phyloP scores from a whole-genome alignment of 2,113 vertebrate species.

The Cephalopterus ornatus region DNA sequence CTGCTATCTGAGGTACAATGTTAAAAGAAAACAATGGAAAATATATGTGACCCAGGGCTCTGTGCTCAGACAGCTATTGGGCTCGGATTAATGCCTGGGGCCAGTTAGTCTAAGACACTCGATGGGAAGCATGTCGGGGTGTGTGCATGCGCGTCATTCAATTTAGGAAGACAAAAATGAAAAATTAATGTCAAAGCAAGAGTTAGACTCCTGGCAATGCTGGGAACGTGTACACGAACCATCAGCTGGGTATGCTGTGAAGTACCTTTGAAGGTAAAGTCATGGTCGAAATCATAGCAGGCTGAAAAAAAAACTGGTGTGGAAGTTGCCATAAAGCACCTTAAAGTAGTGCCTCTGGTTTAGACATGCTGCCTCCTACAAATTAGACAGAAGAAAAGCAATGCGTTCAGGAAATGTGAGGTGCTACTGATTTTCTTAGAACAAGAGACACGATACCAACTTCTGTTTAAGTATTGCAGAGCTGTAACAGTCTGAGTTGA shows the following conservation, averaged over 20 bases:
- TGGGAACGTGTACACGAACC: neutral
- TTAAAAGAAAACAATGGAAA: neutral
- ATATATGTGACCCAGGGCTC: accelerated
- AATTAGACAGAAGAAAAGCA: neutral
- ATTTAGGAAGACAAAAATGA: neutral
- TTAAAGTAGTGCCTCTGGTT: neutral
- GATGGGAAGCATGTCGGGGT: accelerated
- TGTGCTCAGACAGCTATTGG: neutral
- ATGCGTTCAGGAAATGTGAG: neutral
- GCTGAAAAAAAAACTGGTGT: neutral
- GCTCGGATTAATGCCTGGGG: neutral
- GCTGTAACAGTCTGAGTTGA: neutral
- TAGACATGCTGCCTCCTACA: neutral
- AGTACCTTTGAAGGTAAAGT: slow-evolving; percentile 23
- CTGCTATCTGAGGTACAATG: neutral
- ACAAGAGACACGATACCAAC: neutral
- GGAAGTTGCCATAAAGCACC: neutral
- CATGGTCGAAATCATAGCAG: slow-evolving; percentile 32
- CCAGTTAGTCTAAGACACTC: neutral
- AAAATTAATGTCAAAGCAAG: neutral
- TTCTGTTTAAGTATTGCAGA: neutral
- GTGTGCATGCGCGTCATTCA: neutral
- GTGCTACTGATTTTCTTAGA: neutral
- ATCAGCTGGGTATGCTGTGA: neutral
- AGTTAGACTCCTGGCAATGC: neutral